Conservation (phyloP, 2,113 vertebrate genomes). For the Lycaon pictus region DNA sequence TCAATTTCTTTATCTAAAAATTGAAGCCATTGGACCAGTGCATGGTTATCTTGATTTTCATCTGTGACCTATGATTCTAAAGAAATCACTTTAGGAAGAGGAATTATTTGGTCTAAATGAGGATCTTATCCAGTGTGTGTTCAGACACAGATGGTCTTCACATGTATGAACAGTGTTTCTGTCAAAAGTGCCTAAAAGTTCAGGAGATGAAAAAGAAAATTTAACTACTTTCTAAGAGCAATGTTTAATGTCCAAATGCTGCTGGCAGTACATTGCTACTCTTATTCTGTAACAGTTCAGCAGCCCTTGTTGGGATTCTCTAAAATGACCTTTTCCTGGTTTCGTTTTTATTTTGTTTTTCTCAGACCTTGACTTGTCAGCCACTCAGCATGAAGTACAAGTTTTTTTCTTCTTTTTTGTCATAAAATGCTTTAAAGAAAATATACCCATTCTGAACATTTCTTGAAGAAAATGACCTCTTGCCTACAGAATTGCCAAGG, state of each 20-base stretch:
- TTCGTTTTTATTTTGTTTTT: constrained; percentile 73
- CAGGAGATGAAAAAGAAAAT: neutral
- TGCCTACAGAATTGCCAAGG: constrained; percentile 65
- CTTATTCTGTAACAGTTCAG: constrained; percentile 48
- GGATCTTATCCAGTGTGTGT: neutral
- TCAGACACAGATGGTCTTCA: neutral
- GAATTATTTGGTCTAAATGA: neutral
- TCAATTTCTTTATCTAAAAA: neutral
- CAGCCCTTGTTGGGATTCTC: constrained; percentile 53
- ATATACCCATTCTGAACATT: constrained; percentile 66
- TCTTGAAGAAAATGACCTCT: constrained; percentile 76
- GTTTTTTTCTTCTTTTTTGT: neutral
- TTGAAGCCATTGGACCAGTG: neutral
- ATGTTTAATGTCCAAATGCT: constrained; percentile 34
- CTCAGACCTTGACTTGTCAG: constrained; percentile 63
- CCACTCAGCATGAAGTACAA: constrained; percentile 57
- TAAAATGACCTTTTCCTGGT: constrained; percentile 69
- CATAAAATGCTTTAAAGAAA: constrained; percentile 65
- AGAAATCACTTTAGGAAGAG: neutral
- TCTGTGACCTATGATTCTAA: neutral
- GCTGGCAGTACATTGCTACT: neutral
- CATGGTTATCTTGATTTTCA: neutral
- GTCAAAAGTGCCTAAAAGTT: constrained; percentile 12
- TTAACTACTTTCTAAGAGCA: neutral
- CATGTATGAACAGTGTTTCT: neutral